Evolutionary conservation across 2,888 invertebrate genomes (phyloP).

Genomic region (Diogma glabrata): DNA sequence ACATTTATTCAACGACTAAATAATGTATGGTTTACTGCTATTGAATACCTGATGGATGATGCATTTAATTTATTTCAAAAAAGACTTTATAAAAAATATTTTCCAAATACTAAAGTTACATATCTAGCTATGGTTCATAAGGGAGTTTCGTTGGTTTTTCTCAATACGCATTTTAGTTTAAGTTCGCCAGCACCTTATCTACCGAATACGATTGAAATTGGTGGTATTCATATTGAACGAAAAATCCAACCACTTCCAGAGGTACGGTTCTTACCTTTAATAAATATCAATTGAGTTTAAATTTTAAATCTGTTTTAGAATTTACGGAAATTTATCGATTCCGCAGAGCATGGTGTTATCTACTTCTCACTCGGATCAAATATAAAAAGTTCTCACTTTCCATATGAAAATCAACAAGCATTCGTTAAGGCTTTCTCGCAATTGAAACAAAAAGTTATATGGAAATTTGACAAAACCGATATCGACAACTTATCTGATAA

Average conservation of each 20-base stretch:
- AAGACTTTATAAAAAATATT: too few species aligned
- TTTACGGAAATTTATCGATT: constrained; percentile 34
- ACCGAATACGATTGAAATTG: constrained; percentile 36
- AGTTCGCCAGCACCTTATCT: constrained; percentile 31
- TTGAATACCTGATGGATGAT: too few species aligned
- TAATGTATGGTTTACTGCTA: too few species aligned
- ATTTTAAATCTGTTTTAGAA: too few species aligned
- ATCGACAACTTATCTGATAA: constrained; percentile 29
- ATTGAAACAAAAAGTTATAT: constrained; percentile 15
- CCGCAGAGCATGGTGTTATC: constrained; percentile 36
- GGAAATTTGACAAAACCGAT: constrained; percentile 18
- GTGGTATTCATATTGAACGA: constrained; percentile 33
- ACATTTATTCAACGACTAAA: constrained; percentile 29
- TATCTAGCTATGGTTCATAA: constrained; percentile 18
- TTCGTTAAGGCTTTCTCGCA: constrained; percentile 14
- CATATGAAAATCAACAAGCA: constrained; percentile 16
- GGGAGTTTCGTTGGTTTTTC: constrained; percentile 28
- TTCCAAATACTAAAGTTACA: too few species aligned
- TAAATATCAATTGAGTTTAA: too few species aligned
- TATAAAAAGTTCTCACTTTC: constrained; percentile 26
- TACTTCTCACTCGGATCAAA: constrained; percentile 40
- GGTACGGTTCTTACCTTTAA: too few species aligned
- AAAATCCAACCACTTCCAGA: constrained; percentile 26
- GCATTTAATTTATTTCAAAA: too few species aligned
- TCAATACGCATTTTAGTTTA: constrained; percentile 32